phyloP scores from a whole-genome alignment of 2,888 invertebrate species.

The Epirrhoe alternata region DNA sequence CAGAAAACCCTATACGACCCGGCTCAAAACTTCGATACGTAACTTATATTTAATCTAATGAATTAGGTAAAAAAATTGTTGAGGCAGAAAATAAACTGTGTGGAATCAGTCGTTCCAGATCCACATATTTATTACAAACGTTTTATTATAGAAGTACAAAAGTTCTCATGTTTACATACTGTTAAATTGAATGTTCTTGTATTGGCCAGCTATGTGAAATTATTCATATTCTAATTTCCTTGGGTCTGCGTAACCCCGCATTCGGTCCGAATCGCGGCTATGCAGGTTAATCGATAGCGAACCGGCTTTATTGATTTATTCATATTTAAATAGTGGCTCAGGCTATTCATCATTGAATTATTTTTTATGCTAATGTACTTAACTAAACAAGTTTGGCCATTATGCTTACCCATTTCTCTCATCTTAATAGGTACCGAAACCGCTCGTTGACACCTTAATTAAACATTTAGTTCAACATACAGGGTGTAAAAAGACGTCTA shows the following conservation, averaged over 20 bases:
- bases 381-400: not conserved
- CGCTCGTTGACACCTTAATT: not conserved
- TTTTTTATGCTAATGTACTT: not conserved
- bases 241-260: conserved; percentile 4
- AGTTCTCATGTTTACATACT: too few relatives aligned
- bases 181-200: not conserved
- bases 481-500: too few relatives aligned
- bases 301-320: conserved; percentile 19
- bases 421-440: not conserved
- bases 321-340: conserved; percentile 15
- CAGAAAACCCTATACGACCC: conserved; percentile 35
- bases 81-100: too few relatives aligned
- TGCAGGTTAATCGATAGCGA: conserved; percentile 11
- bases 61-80: too few relatives aligned
- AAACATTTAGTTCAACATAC: too few relatives aligned
- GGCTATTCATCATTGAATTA: conserved; percentile 15
- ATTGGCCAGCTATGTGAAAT: conserved; percentile 22
- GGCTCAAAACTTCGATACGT: conserved; percentile 26
- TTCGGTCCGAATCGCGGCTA: conserved; percentile 12
- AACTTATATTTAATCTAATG: too few relatives aligned
- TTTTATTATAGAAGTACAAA: too few relatives aligned
- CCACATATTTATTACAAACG: too few relatives aligned
- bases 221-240: conserved; percentile 29
- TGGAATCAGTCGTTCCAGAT: too few relatives aligned
- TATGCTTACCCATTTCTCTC: not conserved